phyloP scores from a whole-genome alignment of 2,888 invertebrate species.

The Tipula unca region DNA sequence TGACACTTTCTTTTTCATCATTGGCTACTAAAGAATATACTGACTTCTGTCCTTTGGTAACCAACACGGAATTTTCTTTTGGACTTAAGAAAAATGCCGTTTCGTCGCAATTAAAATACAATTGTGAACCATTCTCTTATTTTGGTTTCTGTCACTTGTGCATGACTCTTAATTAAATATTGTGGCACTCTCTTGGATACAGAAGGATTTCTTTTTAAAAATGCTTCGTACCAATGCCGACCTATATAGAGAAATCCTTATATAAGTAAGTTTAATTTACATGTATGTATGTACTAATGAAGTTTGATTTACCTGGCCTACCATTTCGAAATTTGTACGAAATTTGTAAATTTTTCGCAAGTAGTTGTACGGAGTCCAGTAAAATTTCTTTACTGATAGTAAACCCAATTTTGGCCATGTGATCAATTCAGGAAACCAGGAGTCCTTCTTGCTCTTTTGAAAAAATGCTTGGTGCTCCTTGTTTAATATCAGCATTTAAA shows the following conservation, averaged over 20 bases:
- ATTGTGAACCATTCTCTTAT: background rate
- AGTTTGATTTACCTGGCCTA: too few relatives aligned
- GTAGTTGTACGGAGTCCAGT: background rate
- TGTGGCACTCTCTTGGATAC: background rate
- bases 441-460: background rate
- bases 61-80: background rate
- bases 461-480: background rate
- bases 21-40: background rate
- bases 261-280: too few relatives aligned
- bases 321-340: background rate
- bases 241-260: background rate
- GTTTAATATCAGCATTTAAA: too few relatives aligned
- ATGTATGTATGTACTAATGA: too few relatives aligned
- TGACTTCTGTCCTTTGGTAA: background rate
- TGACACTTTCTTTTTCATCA: conserved; percentile 16
- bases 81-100: too few relatives aligned
- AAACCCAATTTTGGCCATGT: background rate
- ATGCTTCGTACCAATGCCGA: background rate
- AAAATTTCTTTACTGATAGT: background rate
- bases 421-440: background rate
- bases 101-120: conserved; percentile 18
- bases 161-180: background rate
- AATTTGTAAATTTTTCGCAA: background rate
- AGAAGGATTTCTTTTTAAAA: background rate
- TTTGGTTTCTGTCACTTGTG: background rate